A percentile compares a stretch with the other conserved stretches of the same genome.
phyloP scores from a whole-genome alignment of 2,113 vertebrate genomes.

The Ammodytes marinus region DNA sequence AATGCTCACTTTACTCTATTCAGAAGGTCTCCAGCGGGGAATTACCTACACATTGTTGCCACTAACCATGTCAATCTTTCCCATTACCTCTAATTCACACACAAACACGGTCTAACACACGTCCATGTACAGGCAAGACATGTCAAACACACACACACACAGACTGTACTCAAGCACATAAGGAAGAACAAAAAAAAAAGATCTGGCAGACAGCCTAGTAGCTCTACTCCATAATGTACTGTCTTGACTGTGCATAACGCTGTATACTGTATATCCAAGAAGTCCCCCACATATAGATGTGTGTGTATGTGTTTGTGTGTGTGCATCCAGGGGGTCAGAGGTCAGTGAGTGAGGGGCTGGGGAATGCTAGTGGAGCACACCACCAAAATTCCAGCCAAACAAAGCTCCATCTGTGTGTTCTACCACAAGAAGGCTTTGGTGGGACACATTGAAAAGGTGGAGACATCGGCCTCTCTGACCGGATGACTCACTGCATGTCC shows the following conservation, averaged over 20 bases:
- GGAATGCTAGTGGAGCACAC: constrained; percentile 68
- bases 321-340: constrained; percentile 50
- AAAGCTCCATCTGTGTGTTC: constrained; percentile 69
- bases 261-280: constrained; percentile 58
- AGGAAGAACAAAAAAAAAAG: constrained; percentile 25
- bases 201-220: constrained; percentile 22
- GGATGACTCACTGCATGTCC: constrained; percentile 47
- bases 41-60: constrained; percentile 72
- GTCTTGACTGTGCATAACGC: constrained; percentile 36
- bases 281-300: constrained; percentile 50
- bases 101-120: constrained; percentile 32
- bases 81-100: constrained; percentile 51
- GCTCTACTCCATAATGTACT: constrained; percentile 21
- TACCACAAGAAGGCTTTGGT: constrained; percentile 31
- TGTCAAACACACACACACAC: background rate
- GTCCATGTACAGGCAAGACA: background rate
- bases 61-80: constrained; percentile 64
- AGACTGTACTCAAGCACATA: background rate
- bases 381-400: constrained; percentile 75
- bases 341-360: constrained; percentile 58
- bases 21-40: constrained; percentile 75
- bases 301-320: constrained; percentile 58
- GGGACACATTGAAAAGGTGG: constrained; percentile 59
- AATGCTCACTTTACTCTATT: constrained; percentile 75
- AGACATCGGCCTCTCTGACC: constrained; percentile 64